These are phyloP conservation scores for Drosophila conformis DNA, from an alignment of 2,888 invertebrate genomes.

Conservation along the genomic window DNA sequence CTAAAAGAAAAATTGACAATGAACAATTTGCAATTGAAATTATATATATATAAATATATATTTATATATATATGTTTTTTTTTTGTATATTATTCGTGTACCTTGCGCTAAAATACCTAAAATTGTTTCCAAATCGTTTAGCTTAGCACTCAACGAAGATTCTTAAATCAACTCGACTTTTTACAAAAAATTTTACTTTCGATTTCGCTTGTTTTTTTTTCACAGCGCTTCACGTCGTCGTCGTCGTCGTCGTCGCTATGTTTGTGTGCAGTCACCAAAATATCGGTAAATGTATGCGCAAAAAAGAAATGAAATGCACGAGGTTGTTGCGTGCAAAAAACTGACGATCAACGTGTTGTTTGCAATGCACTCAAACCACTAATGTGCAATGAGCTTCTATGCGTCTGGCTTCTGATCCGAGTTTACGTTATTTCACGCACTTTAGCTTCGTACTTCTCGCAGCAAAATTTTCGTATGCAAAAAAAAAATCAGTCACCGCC, in stretches of 20 bases:
- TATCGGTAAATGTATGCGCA: constrained; percentile 70
- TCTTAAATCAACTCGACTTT: constrained; percentile 34
- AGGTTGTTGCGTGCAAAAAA: constrained; percentile 59
- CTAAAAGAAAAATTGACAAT: constrained; percentile 27
- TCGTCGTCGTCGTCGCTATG: constrained; percentile 28
- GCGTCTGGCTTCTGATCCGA: constrained; percentile 35
- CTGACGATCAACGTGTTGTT: constrained; percentile 69
- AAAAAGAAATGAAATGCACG: constrained; percentile 62
- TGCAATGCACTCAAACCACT: constrained; percentile 44
- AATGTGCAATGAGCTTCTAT: constrained; percentile 37
- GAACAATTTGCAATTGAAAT: constrained; percentile 21
- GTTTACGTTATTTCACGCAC: constrained; percentile 56
- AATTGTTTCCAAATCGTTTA: constrained; percentile 14
- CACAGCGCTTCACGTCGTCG: constrained; percentile 46
- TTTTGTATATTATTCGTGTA: constrained; percentile 14
- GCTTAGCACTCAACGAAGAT: constrained; percentile 34
- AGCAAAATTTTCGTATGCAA: constrained; percentile 64
- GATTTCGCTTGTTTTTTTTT: constrained; percentile 63
- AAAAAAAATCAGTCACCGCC: constrained; percentile 57
- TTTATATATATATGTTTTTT: background rate
- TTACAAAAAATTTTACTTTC: constrained; percentile 40
- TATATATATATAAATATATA: constrained; percentile 9
- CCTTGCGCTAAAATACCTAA: constrained; percentile 13
- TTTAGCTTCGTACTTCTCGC: constrained; percentile 49
- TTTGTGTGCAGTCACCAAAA: constrained; percentile 56